Evolutionary conservation across 2,797 vertebrate species (phyloP), one percentile per base, ranked within the genome.

Genomic region (Catostomus latipinnis): DNA sequence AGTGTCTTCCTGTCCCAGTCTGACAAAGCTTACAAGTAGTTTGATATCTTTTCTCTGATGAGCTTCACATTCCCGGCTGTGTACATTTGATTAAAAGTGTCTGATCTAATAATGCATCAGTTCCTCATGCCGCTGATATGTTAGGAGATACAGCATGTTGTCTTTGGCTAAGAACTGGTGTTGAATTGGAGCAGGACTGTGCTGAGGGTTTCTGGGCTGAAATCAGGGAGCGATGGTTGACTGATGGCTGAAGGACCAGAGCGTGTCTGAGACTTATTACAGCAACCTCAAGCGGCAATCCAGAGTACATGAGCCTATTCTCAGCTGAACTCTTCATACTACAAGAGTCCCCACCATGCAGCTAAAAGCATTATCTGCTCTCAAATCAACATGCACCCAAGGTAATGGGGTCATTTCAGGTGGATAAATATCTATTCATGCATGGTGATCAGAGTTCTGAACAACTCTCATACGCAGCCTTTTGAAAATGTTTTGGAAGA

Each of bases 91-190:
- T 89, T 86, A 89, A 90, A 85, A 80, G 87, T 85, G 90, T 93
- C 90, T 89, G 78, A 89, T 89, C 82, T 83, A 90, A 93, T 90
- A 84, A 88, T 74, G 77, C 75, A 84, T 80, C 45, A 73, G 84
- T 80, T 89, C 67, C 90, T 84, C 80, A 86, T 75, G 77, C 83
- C 81, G 60, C 86, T 86, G 85, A 90, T 87, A 88, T 83, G 87
- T 92, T 91, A 86, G 86, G 86, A 92, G 91, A 92, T 91, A 90
- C 78, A 67, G 87, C 86, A 73, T 85, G 90, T 90, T 90, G 87
- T 81, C 80, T 91, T 91, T 92, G 86, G 89, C 86, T 57, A 10
- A 67, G 78, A 58, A 46, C 8, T 78, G 65, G 66, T 79, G 61
- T 76, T 76, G 85, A 81, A 63, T 84, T 76, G 43, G 70, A 88